Conservation (phyloP, 2,888 invertebrate species). For the Dynastes maya region DNA sequence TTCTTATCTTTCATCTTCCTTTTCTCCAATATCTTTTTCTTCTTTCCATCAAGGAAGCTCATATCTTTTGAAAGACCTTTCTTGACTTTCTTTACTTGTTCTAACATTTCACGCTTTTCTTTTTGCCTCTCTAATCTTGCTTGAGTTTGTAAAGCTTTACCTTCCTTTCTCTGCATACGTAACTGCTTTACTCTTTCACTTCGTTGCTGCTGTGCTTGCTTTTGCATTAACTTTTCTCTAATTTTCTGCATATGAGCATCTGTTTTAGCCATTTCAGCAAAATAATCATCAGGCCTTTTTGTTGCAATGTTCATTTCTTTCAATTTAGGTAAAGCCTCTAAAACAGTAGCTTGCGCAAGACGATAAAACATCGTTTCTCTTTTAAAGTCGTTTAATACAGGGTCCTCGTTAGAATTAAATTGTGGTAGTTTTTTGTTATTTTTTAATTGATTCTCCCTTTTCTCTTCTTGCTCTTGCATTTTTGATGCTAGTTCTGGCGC, state of each 20-base stretch:
- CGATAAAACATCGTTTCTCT: conserved; percentile 90
- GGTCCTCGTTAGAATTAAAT: conserved; percentile 80
- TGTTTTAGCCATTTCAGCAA: conserved; percentile 98
- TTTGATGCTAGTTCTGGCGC: conserved; percentile 89
- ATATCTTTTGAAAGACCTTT: conserved; percentile 87
- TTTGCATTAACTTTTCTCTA: conserved; percentile 85
- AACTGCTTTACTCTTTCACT: conserved; percentile 93
- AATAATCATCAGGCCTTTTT: conserved; percentile 94
- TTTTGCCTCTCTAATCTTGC: conserved; percentile 87
- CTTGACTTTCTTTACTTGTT: conserved; percentile 93
- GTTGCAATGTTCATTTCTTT: conserved; percentile 85
- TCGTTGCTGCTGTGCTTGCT: conserved; percentile 88
- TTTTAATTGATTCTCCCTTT: conserved; percentile 77
- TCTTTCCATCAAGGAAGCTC: conserved; percentile 83
- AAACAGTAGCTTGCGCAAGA: conserved; percentile 89
- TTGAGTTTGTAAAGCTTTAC: conserved; percentile 89
- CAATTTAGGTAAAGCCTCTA: conserved; percentile 85
- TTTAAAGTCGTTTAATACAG: conserved; percentile 91
- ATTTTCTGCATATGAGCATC: conserved; percentile 99
- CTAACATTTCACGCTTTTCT: conserved; percentile 93
- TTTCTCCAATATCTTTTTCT: conserved; percentile 70
- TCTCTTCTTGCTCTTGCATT: conserved; percentile 83
- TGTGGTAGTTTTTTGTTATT: conserved; percentile 81
- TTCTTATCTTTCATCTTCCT: conserved; percentile 85
- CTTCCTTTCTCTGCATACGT: conserved; percentile 92